phyloP scores from a whole-genome alignment of 1,140 invertebrate species.

The Drepana arcuata region DNA sequence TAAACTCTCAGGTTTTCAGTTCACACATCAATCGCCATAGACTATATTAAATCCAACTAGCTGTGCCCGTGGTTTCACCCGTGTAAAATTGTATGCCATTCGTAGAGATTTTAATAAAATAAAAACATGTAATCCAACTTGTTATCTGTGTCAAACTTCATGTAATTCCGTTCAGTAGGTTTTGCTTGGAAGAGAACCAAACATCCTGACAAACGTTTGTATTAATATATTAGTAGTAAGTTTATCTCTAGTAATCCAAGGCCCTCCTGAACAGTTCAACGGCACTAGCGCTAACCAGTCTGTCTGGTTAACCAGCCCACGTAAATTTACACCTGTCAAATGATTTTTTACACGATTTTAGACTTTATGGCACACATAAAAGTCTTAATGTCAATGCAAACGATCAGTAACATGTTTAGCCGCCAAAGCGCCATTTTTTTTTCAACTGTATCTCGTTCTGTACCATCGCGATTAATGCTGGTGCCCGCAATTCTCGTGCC shows the following conservation, averaged over 20 bases:
- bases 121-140: too few species aligned
- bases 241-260: conserved; percentile 65
- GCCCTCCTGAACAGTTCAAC: conserved; percentile 62
- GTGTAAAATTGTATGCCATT: too few species aligned
- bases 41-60: too few species aligned
- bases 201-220: too few species aligned
- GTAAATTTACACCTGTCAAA: conserved; percentile 49
- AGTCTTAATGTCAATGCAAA: conserved; percentile 10
- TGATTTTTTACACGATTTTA: conserved; percentile 31
- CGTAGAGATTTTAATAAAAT: too few species aligned
- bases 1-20: too few species aligned
- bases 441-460: conserved; percentile 47
- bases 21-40: too few species aligned
- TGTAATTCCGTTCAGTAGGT: too few species aligned
- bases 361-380: conserved; percentile 30
- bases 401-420: conserved; percentile 23
- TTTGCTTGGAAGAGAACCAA: too few species aligned
- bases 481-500: conserved; percentile 23
- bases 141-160: too few species aligned
- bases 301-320: conserved; percentile 50
- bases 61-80: too few species aligned
- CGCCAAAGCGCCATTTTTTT: conserved; percentile 50
- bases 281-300: conserved; percentile 59
- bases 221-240: too few species aligned
- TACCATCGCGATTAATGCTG: conserved; percentile 43